Evolutionary conservation across 2,888 invertebrate species (phyloP).

Genomic region (Drosophila lacicola): DNA sequence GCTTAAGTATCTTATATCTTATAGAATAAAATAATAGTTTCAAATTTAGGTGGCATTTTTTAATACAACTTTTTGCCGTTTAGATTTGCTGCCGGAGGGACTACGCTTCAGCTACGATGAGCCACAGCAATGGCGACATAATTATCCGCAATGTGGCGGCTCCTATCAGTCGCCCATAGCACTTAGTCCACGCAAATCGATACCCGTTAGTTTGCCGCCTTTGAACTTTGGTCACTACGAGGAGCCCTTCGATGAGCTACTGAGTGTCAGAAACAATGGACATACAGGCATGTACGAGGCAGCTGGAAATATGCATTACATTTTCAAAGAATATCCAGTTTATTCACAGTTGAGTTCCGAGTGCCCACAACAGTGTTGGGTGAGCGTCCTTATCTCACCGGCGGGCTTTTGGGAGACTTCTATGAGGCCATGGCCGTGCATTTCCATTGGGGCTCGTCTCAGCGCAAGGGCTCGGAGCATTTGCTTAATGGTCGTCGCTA

Average conservation of each 20-base stretch:
- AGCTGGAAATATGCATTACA: background rate
- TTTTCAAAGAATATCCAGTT: no score
- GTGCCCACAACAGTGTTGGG: conserved; percentile 70
- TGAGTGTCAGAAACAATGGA: conserved; percentile 89
- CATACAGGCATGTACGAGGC: conserved; percentile 85
- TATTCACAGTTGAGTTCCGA: conserved; percentile 70
- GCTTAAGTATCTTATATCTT: no score
- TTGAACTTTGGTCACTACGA: conserved; percentile 89
- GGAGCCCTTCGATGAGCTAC: conserved; percentile 87
- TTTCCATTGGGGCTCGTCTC: conserved; percentile 91
- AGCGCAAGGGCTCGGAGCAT: conserved; percentile 88
- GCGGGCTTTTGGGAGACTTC: conserved; percentile 62
- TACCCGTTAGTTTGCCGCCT: conserved; percentile 85
- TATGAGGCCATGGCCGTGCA: conserved; percentile 79
- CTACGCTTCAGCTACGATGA: conserved; percentile 73
- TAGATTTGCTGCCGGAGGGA: conserved; percentile 49
- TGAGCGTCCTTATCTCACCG: conserved; percentile 69
- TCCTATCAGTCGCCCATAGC: conserved; percentile 87
- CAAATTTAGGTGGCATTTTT: no score
- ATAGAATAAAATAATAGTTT: background rate
- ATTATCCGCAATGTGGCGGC: conserved; percentile 88
- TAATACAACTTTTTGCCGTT: background rate
- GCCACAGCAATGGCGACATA: conserved; percentile 86
- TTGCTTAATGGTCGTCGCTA: conserved; percentile 85
- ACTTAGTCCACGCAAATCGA: conserved; percentile 62